Conservation (phyloP, 2,888 invertebrate genomes). For the Platycnemis pennipes region DNA sequence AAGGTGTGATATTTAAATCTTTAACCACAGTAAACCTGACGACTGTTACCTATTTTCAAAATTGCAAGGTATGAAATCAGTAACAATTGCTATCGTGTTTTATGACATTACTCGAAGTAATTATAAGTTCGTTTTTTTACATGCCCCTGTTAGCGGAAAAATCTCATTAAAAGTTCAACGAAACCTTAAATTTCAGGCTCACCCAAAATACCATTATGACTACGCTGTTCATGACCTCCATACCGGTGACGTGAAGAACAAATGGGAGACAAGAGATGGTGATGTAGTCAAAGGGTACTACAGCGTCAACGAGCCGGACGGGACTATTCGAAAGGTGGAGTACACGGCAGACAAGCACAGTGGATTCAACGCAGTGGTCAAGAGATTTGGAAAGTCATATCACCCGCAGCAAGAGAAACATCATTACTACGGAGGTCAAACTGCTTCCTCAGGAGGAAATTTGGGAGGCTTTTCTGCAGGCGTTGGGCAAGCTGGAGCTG, state of each 20-base stretch:
- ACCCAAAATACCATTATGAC: constrained; percentile 30
- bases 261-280: constrained; percentile 37
- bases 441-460: not conserved
- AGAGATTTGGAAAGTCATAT: constrained; percentile 15
- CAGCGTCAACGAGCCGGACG: constrained; percentile 44
- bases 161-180: not conserved
- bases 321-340: constrained; percentile 27
- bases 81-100: too few species aligned
- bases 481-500: not conserved
- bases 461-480: not conserved
- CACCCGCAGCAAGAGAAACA: not conserved
- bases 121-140: too few species aligned
- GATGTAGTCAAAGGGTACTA: constrained; percentile 42
- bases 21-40: too few species aligned
- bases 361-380: constrained; percentile 45
- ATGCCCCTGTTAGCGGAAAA: too few species aligned
- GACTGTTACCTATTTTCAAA: too few species aligned
- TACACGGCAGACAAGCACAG: constrained; percentile 47
- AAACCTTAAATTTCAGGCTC: not conserved
- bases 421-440: not conserved
- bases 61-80: too few species aligned
- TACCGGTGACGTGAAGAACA: constrained; percentile 34
- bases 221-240: not conserved
- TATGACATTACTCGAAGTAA: too few species aligned
- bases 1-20: too few species aligned